Conservation (phyloP, 2,888 invertebrate genomes). For the Alsophila aescularia region DNA sequence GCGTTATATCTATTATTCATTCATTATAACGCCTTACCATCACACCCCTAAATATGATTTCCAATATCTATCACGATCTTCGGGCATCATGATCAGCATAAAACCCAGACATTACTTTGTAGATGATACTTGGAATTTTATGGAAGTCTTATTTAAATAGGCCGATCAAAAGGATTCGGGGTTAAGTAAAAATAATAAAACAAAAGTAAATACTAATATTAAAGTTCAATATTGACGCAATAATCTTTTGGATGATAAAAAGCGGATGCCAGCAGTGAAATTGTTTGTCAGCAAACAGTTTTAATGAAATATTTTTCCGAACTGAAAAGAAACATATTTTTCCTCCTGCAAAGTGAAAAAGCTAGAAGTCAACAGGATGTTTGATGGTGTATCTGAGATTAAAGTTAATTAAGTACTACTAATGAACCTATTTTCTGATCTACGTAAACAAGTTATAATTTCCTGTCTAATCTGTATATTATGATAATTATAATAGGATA, state of each 20-base stretch:
- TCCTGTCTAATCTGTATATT: too few species aligned
- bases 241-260: constrained; percentile 46
- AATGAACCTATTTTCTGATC: too few species aligned
- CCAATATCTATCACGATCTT: too few species aligned
- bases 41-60: too few species aligned
- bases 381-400: background rate
- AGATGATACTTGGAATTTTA: background rate
- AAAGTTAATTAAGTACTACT: too few species aligned
- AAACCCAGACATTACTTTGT: too few species aligned
- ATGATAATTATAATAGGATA: too few species aligned
- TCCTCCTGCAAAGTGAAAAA: background rate
- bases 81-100: too few species aligned
- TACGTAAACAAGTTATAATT: too few species aligned
- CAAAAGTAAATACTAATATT: constrained; percentile 49
- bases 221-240: constrained; percentile 50
- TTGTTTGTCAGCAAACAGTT: constrained; percentile 45
- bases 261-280: constrained; percentile 43
- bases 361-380: background rate
- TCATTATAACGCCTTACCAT: too few species aligned
- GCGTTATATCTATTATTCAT: too few species aligned
- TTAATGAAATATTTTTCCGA: constrained; percentile 33
- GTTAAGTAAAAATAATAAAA: constrained; percentile 20
- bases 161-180: background rate
- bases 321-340: constrained; percentile 1
- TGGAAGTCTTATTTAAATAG: background rate